Percentiles rank a stretch among this genome's conserved stretches.
These are phyloP conservation scores for Brachionus rotundiformis DNA, from an alignment of 1,140 invertebrate species.

Conservation along the genomic window DNA sequence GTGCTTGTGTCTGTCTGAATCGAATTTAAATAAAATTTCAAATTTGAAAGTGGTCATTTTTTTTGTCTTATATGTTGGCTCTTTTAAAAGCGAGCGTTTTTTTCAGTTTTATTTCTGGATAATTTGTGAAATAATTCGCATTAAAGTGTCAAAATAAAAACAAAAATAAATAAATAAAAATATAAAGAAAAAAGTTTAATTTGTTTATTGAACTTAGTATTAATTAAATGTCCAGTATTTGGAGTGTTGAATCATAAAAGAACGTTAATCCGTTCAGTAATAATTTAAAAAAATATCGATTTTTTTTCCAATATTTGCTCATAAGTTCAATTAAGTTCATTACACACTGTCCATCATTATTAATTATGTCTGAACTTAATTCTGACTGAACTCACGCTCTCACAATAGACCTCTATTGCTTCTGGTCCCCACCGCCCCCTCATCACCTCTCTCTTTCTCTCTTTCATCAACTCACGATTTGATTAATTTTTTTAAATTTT, in stretches of 20 bases:
- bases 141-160: neutral
- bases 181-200: neutral
- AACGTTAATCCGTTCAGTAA: conserved; percentile 1
- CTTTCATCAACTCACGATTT: neutral
- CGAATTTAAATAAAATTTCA: too few relatives aligned
- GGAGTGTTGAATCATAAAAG: neutral
- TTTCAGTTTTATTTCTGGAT: neutral
- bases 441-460: neutral
- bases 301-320: neutral
- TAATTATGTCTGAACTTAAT: neutral
- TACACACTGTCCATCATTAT: neutral
- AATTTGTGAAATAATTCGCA: neutral
- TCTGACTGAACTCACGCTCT: neutral
- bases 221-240: conserved; percentile 10
- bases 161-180: too few relatives aligned
- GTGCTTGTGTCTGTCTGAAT: too few relatives aligned
- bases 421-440: too few relatives aligned
- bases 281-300: conserved; percentile 2
- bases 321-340: neutral
- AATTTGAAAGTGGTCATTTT: too few relatives aligned
- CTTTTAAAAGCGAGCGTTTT: too few relatives aligned
- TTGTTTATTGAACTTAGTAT: neutral
- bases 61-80: too few relatives aligned
- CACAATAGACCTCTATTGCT: too few relatives aligned
- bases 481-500: conserved; percentile 16